Percentiles rank a stretch among this genome's conserved stretches.
These are phyloP conservation scores for Microcebus murinus DNA, from an alignment of 2,113 vertebrate genomes.

Conservation along the genomic window DNA sequence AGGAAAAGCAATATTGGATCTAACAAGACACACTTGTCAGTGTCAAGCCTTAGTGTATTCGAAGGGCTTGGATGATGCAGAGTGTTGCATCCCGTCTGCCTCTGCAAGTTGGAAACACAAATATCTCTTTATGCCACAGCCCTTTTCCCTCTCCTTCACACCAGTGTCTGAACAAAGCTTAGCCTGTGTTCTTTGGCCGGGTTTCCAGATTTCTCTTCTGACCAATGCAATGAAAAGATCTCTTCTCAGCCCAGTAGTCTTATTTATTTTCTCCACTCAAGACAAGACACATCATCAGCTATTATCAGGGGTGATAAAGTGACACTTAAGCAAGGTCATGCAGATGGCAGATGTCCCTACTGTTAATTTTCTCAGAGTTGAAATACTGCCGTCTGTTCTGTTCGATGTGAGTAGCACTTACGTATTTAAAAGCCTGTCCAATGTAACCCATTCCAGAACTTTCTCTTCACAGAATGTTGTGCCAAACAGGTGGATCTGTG, in stretches of 20 bases:
- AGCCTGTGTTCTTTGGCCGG: constrained; percentile 76
- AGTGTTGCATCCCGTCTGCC: neutral
- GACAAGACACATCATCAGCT: constrained; percentile 58
- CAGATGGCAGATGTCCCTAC: constrained; percentile 42
- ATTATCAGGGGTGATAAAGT: constrained; percentile 55
- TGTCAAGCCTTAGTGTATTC: neutral
- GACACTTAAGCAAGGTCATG: constrained; percentile 51
- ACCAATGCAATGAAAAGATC: constrained; percentile 67
- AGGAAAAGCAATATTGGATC: neutral
- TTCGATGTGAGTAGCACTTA: neutral
- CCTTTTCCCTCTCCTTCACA: constrained; percentile 30
- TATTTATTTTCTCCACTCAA: constrained; percentile 74
- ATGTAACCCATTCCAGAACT: neutral
- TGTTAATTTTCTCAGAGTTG: constrained; percentile 48
- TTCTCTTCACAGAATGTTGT: neutral
- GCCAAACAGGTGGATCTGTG: neutral
- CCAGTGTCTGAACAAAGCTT: constrained; percentile 71
- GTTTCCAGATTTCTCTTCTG: constrained; percentile 66
- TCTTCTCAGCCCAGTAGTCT: constrained; percentile 63
- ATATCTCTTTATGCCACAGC: constrained; percentile 70
- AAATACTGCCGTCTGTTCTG: constrained; percentile 55
- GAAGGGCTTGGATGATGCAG: constrained; percentile 40
- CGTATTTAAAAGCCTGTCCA: neutral
- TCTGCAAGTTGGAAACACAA: constrained; percentile 59
- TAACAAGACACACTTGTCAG: constrained; percentile 1